Evolutionary conservation across 2,797 vertebrate genomes (phyloP).

Genomic region (Eulemur mongoz): DNA sequence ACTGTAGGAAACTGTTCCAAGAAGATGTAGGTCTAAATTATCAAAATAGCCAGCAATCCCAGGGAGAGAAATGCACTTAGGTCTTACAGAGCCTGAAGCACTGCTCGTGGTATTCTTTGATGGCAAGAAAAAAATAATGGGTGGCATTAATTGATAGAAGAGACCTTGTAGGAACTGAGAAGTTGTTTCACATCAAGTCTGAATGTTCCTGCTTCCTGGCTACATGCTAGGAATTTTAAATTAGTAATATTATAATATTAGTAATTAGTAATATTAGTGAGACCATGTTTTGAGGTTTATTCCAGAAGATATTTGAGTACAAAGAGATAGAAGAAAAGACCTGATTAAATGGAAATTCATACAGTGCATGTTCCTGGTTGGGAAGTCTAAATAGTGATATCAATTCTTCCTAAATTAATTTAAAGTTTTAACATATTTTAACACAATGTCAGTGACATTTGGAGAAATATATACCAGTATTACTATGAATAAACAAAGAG

Average conservation of each 20-base stretch:
- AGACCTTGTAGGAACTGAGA: background rate
- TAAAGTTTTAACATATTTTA: background rate
- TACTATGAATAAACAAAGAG: background rate
- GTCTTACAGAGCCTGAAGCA: constrained; percentile 11
- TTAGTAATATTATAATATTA: background rate
- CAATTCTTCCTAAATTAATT: background rate
- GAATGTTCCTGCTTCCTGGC: background rate
- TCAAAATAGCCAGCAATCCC: constrained; percentile 21
- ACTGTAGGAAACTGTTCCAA: constrained; percentile 59
- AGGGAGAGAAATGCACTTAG: background rate
- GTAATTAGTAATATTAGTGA: background rate
- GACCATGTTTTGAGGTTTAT: background rate
- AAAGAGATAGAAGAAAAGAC: background rate
- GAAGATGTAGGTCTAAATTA: constrained; percentile 53
- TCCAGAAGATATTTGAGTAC: background rate
- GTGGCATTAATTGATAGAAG: background rate
- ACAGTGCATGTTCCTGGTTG: background rate
- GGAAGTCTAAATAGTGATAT: background rate
- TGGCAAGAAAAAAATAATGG: constrained; percentile 20
- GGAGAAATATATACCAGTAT: background rate
- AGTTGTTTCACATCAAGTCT: background rate
- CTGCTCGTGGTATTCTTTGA: background rate
- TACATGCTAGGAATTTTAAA: constrained; percentile 11
- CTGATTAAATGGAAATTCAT: background rate
- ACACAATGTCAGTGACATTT: background rate